Base-by-base conservation (phyloP, 2,797 vertebrate species). In the Perodicticus potto region DNA sequence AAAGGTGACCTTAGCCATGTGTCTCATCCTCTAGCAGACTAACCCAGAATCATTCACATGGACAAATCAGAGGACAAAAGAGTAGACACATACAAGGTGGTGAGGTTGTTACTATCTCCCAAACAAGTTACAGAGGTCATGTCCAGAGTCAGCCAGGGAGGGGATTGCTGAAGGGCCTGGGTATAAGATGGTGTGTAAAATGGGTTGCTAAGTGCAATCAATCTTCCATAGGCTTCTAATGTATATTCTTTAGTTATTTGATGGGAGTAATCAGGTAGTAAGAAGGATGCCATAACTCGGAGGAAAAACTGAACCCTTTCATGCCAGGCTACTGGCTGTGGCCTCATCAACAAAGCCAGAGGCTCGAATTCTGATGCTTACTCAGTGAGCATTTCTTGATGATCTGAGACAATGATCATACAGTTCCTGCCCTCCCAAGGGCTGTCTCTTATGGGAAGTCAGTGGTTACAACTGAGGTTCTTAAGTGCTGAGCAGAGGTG, bases 121-220 rank as follows among this genome's bases (percentile, higher is more conserved):
- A 34, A 74, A 45, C 45, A 34, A 57, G 69, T 29, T 70, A 40
- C 55, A 14, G 37, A 73, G 53, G 73, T n/a, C 76, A 43, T 3
- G 23, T 13, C 20, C 29, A 10, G 72, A 55, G 25, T 76, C 72
- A 8, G 7, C 11, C 13, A 49, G 49, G 67, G n/a, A n/a, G 3
- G 32, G 23, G 20, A 3, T 14, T 4, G 4, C 5, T 3, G 12
- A 0, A 55, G 67, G 43, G 1, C 0, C 2, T 29, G 49, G 32
- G 12, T 23, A 8, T 32, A 32, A 37, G 22, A 17, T 25, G 27
- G 43, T n/a, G 5, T 13, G 59, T 20, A 61, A 43, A 40, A 29
- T 0, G 29, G 27, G 32, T 59, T 12, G n/a, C 57, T 63, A 43
- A 34, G 20, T 74, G 34, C 40, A 65, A 32, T 25, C 14, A 27